phyloP scores from a whole-genome alignment of 1,140 invertebrate genomes.

The Dendroctonus ponderosae region DNA sequence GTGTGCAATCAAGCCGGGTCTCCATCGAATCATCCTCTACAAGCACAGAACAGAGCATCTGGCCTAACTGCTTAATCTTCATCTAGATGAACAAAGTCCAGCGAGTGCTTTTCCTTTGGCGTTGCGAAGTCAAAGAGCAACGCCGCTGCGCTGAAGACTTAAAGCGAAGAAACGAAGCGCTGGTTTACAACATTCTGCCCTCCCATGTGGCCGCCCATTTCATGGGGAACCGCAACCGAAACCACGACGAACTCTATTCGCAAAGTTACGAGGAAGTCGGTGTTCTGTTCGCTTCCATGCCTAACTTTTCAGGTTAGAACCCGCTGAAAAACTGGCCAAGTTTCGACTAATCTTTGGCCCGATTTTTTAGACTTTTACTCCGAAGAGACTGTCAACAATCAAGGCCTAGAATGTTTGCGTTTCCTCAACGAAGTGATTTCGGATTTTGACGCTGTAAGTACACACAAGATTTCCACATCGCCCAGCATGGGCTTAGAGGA shows the following conservation, averaged over 20 bases:
- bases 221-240: constrained; percentile 73
- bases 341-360: no score
- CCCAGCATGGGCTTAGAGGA: no score
- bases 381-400: constrained; percentile 93
- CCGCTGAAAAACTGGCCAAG: no score
- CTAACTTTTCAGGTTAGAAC: constrained; percentile 87
- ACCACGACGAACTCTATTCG: constrained; percentile 88
- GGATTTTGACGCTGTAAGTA: constrained; percentile 91
- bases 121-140: constrained; percentile 64
- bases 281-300: constrained; percentile 92
- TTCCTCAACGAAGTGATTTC: constrained; percentile 98
- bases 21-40: no score
- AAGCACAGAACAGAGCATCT: no score
- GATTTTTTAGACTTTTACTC: constrained; percentile 82
- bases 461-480: no score
- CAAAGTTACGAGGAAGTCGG: constrained; percentile 91
- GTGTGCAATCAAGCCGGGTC: no score
- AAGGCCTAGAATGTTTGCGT: constrained; percentile 91
- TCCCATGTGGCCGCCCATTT: constrained; percentile 90
- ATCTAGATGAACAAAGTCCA: constrained; percentile 75
- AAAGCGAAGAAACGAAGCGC: constrained; percentile 81
- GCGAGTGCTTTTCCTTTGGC: constrained; percentile 73
- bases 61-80: no score
- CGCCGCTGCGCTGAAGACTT: constrained; percentile 82
- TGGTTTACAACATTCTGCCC: constrained; percentile 84